Evolutionary conservation across 2,888 invertebrate species (phyloP), one percentile per base, ranked within the genome.

Genomic region (Standfussiana lucernea): DNA sequence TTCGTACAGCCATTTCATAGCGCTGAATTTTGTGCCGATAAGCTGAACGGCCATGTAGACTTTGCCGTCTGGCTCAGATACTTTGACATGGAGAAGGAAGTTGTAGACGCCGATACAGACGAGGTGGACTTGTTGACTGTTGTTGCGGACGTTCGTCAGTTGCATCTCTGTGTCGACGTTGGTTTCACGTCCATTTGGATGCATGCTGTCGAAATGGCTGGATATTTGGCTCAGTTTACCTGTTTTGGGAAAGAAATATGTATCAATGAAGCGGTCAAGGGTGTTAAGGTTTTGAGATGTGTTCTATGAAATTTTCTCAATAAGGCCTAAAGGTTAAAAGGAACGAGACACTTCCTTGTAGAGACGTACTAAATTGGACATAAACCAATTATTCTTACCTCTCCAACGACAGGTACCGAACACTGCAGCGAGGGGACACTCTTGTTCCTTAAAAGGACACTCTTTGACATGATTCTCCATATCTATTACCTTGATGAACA

Each of bases 1-100:
- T 79, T 95, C 94, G 73, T 95, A 96, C 0, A 75, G 83, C 96
- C 96, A 96, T 83, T 95, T 95, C 0, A 83, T 72, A 0, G 96
- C 95, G 79, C 94, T 93, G 0, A 86, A 53, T 32, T 88, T 88
- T 0, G 95, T 93, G 0, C 95, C 95, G 0, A 95, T 79, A 0
- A 95, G 84, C 71, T 95, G 95, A 0, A 89, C 91, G 0, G 91
- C 81, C 90, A 95, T 92, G 79, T 88, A 94, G 3, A 96, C 79
- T n/a, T 83, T 89, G 3, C 90, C 82, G 0, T 90, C 75, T 0
- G 3, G 0, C n/a, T 83, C 69, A 1, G 92, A 90, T 1, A 94
- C 89, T 80, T 92, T 92, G 0, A 94, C 24, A 65, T 94, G 92
- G 3, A 95, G 81, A 8, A 96, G 65, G 76, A 96, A 96, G 75